Evolutionary conservation across 2,113 vertebrate species (phyloP), one percentile per base, ranked within the genome.

Genomic region (Leptocoma aspasia): DNA sequence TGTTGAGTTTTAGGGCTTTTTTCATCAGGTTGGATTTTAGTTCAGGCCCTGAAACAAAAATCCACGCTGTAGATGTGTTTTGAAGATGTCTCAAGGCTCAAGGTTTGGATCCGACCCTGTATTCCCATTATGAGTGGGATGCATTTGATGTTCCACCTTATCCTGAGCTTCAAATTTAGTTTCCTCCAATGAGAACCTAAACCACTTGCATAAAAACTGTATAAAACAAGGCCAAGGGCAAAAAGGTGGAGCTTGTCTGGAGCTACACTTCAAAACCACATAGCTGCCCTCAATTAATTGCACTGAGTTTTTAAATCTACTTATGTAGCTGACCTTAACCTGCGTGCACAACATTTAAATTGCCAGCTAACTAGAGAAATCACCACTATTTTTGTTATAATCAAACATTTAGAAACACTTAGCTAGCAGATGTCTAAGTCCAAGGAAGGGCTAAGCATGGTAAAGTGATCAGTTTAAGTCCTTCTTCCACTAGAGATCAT

Each of bases 41-140:
- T 35, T 54, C 0, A 1, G 26, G 7, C 15, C 42, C 17, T 37
- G 33, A 45, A 50, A 37, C 5, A 39, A 31, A 75, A 35, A 13
- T n/a, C 35, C 13, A 22, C 2, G 0, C 30, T 8, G 1, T 3
- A 45, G 18, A 19, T 33, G 31, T n/a, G 7, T 10, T 52, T 35
- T 80, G 70, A 66, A 71, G 35, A 15, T 12, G 3, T 17, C 23
- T 52, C 30, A 70, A 72, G 30, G 14, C 39, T 23, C 1, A 1
- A 24, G 27, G 33, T 3, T 5, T 24, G 27, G 8, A 33, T 59
- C 47, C 50, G 28, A 15, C 1, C 10, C 39, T n/a, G 6, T 12
- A 15, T 45, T 15, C 13, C 7, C 24, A 2, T 35, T 33, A 9
- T 1, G 10, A 9, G 9, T 30, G 21, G 24, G n/a, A 10, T 7